Evolutionary conservation across 2,888 invertebrate genomes (phyloP).

Genomic region (Lasioglossum villosulum): DNA sequence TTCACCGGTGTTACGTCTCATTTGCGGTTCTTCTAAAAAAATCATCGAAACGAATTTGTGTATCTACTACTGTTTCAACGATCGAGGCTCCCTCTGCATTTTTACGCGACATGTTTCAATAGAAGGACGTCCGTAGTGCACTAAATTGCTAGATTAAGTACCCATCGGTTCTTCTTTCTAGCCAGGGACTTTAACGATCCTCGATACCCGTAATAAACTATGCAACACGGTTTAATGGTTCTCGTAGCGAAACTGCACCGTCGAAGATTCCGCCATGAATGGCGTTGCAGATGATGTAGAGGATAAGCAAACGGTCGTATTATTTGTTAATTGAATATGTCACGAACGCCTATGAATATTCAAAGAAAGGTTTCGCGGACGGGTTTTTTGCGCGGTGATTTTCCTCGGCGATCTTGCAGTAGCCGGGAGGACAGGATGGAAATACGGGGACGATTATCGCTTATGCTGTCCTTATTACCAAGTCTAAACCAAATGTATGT

Average conservation of each 20-base stretch:
- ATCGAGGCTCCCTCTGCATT: neutral
- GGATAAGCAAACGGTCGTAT: slow-evolving; percentile 12
- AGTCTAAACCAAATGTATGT: slow-evolving; percentile 31
- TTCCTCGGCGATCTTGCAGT: neutral
- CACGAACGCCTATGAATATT: slow-evolving; percentile 36
- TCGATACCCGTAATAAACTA: slow-evolving; percentile 29
- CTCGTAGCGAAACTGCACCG: neutral
- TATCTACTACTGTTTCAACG: neutral
- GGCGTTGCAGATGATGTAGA: neutral
- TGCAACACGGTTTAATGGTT: neutral
- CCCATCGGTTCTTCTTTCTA: slow-evolving; percentile 3
- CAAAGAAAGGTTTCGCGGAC: slow-evolving; percentile 3
- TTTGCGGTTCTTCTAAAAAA: neutral
- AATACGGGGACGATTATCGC: slow-evolving; percentile 33
- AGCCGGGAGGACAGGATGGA: slow-evolving; percentile 23
- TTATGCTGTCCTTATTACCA: slow-evolving; percentile 38
- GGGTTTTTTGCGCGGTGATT: slow-evolving; percentile 18
- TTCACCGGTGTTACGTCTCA: too few relatives aligned
- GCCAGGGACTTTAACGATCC: slow-evolving; percentile 10
- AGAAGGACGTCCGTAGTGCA: neutral
- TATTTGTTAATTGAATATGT: slow-evolving; percentile 34
- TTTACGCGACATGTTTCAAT: neutral
- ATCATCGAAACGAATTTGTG: neutral
- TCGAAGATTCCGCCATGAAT: slow-evolving; percentile 3
- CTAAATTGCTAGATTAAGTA: slow-evolving; percentile 19